Conservation (phyloP, 2,797 vertebrate species). For the Todus mexicanus region DNA sequence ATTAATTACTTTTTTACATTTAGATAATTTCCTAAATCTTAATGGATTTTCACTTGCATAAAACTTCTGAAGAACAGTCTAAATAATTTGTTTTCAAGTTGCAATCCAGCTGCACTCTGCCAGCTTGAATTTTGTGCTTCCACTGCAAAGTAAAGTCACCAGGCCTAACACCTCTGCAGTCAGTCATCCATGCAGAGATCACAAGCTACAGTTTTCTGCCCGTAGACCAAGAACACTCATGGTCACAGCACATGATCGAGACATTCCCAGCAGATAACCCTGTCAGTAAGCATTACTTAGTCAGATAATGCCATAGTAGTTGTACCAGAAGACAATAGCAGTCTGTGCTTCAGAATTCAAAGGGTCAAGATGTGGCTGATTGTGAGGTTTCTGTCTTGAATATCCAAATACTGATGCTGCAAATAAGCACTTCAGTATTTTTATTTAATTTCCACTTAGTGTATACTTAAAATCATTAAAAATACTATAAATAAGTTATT, state of each 20-base stretch:
- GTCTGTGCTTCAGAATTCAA: not conserved
- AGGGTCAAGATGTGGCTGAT: not conserved
- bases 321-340: not conserved
- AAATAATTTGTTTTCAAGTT: not conserved
- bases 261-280: not conserved
- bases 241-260: not conserved
- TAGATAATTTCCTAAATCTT: not conserved
- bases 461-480: not conserved
- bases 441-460: not conserved
- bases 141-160: not conserved
- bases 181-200: not conserved
- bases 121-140: not conserved
- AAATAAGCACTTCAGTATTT: not conserved
- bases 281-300: not conserved
- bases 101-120: not conserved
- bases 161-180: not conserved
- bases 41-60: not conserved
- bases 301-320: not conserved
- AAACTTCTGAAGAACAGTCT: not conserved
- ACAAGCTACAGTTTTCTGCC: not conserved
- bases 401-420: not conserved
- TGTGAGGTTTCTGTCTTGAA: not conserved
- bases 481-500: not conserved
- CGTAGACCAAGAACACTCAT: not conserved
- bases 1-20: not conserved